These are phyloP conservation scores for Novumbra hubbsi DNA, from an alignment of 2,797 vertebrate species.

Conservation along the genomic window DNA sequence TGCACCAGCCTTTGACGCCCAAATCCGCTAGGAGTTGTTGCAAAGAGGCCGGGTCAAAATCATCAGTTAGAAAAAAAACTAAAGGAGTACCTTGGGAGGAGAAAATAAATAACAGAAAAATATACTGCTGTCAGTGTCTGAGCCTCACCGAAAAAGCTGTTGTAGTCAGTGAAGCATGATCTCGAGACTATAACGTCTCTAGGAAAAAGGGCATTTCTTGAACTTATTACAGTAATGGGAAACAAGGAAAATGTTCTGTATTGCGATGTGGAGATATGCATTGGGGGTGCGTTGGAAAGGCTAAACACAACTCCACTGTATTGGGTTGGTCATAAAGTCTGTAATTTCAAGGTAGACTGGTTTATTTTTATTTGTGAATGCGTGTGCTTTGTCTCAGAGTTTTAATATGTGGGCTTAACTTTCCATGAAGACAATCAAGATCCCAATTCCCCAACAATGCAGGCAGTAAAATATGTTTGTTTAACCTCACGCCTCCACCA, in stretches of 20 bases:
- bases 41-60: too few relatives aligned
- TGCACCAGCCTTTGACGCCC: too few relatives aligned
- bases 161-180: neutral
- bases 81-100: too few relatives aligned
- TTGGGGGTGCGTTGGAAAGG: neutral
- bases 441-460: neutral
- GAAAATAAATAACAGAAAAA: too few relatives aligned
- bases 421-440: too few relatives aligned
- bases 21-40: too few relatives aligned
- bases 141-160: neutral
- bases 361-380: neutral
- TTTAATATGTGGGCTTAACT: neutral
- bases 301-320: conserved; percentile 13
- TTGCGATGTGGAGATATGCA: neutral
- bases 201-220: neutral
- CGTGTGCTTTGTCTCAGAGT: neutral
- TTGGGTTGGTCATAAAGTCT: conserved; percentile 30
- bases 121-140: neutral
- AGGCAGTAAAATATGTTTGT: neutral
- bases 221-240: neutral
- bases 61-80: too few relatives aligned
- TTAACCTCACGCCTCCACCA: neutral
- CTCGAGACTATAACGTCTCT: neutral
- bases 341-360: conserved; percentile 42
- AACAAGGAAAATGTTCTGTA: neutral